Evolutionary conservation across 1,140 invertebrate genomes (phyloP).

Genomic region (Nilaparvata lugens): DNA sequence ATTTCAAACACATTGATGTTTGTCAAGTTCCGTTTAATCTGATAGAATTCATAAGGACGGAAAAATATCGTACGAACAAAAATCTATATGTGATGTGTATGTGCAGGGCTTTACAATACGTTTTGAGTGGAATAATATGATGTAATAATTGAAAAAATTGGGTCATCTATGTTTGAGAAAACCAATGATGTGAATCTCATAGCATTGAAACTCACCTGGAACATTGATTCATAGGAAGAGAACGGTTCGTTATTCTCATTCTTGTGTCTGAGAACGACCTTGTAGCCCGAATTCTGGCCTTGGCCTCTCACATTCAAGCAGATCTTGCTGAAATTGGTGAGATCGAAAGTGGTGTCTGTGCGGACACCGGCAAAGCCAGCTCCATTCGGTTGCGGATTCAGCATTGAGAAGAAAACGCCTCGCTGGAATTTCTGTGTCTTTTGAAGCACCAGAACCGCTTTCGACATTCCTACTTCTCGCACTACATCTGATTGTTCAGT

Average conservation of each 20-base stretch:
- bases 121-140: too few species aligned
- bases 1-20: too few species aligned
- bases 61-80: too few species aligned
- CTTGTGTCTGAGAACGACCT: constrained; percentile 51
- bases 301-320: constrained; percentile 46
- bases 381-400: constrained; percentile 59
- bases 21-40: too few species aligned
- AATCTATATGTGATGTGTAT: too few species aligned
- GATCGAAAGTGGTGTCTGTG: constrained; percentile 37
- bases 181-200: too few species aligned
- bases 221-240: constrained; percentile 54
- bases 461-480: constrained; percentile 52
- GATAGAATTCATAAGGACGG: too few species aligned
- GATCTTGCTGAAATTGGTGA: constrained; percentile 41
- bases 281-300: constrained; percentile 44
- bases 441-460: constrained; percentile 47
- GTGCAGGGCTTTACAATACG: too few species aligned
- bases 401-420: constrained; percentile 53
- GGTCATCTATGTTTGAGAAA: too few species aligned
- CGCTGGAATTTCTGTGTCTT: constrained; percentile 48
- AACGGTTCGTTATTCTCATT: constrained; percentile 42
- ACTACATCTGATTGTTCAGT: constrained; percentile 54
- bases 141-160: too few species aligned
- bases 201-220: constrained; percentile 38
- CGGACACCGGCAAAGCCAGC: constrained; percentile 57